A percentile compares a stretch with the other conserved stretches of the same genome.
phyloP scores from a whole-genome alignment of 2,888 invertebrate species.

The Cosmia pyralina region DNA sequence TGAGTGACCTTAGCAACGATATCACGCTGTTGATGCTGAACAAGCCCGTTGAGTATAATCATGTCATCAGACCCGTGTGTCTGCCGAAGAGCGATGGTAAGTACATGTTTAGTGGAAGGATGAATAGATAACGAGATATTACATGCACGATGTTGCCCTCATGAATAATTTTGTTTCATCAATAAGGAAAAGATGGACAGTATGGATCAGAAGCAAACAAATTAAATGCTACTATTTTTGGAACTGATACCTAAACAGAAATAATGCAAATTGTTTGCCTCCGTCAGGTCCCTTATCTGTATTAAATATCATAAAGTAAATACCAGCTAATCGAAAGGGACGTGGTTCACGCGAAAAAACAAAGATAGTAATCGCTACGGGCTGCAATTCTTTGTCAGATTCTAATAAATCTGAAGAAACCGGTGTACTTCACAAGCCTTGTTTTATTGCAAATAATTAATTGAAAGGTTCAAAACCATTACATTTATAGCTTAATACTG shows the following conservation, averaged over 20 bases:
- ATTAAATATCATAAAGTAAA: constrained; percentile 26
- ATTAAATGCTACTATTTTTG: constrained; percentile 16
- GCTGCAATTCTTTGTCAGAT: constrained; percentile 18
- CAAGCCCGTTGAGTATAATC: constrained; percentile 93
- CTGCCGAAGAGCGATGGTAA: constrained; percentile 91
- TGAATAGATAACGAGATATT: not conserved
- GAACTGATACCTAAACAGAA: constrained; percentile 15
- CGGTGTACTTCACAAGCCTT: constrained; percentile 4
- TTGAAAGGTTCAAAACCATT: constrained; percentile 21
- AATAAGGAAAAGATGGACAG: not conserved
- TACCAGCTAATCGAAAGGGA: constrained; percentile 20
- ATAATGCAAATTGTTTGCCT: constrained; percentile 12
- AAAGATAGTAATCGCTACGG: constrained; percentile 18
- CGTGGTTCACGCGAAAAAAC: constrained; percentile 9
- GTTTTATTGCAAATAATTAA: constrained; percentile 51
- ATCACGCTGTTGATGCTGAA: constrained; percentile 94
- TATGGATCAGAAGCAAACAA: not conserved
- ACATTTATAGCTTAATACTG: constrained; percentile 53
- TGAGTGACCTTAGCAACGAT: constrained; percentile 95
- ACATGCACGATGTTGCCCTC: not conserved
- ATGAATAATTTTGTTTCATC: not conserved
- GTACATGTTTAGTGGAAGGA: constrained; percentile 26
- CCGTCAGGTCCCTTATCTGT: constrained; percentile 11
- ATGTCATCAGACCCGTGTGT: constrained; percentile 95
- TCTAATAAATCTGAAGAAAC: constrained; percentile 38